Conservation (phyloP, 1,140 invertebrate genomes). For the Asobara japonica region DNA sequence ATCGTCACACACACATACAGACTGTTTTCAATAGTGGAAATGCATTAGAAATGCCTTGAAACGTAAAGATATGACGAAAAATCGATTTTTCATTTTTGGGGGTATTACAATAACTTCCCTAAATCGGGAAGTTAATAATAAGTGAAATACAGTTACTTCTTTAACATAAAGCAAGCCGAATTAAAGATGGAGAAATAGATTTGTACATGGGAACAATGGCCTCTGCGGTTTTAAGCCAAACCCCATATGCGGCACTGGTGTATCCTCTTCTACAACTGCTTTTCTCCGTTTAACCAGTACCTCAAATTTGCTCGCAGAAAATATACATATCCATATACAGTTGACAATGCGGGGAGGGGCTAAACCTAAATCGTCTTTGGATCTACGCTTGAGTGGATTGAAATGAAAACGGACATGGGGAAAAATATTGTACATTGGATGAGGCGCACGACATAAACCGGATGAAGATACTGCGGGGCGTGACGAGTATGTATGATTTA, state of each 20-base stretch:
- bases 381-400: slow-evolving; percentile 53
- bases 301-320: slow-evolving; percentile 9
- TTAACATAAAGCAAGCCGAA: no score
- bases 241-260: slow-evolving; percentile 32
- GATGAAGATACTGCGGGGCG: slow-evolving; percentile 17
- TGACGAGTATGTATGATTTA: slow-evolving; percentile 24
- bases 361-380: slow-evolving; percentile 50
- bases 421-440: slow-evolving; percentile 11
- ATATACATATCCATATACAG: slow-evolving; percentile 18
- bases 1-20: no score
- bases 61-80: no score
- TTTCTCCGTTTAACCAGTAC: slow-evolving; percentile 36
- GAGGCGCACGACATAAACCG: slow-evolving; percentile 15
- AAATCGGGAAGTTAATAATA: no score
- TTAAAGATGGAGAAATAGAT: slow-evolving; percentile 23
- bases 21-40: no score
- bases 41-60: no score
- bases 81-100: no score
- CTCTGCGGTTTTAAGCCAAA: slow-evolving; percentile 52
- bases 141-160: no score
- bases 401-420: slow-evolving; percentile 41
- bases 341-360: slow-evolving; percentile 44
- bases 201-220: slow-evolving; percentile 31
- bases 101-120: no score
- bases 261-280: slow-evolving; percentile 41